Base-by-base conservation (phyloP, 2,888 invertebrate species). In the Priapulus caudatus region DNA sequence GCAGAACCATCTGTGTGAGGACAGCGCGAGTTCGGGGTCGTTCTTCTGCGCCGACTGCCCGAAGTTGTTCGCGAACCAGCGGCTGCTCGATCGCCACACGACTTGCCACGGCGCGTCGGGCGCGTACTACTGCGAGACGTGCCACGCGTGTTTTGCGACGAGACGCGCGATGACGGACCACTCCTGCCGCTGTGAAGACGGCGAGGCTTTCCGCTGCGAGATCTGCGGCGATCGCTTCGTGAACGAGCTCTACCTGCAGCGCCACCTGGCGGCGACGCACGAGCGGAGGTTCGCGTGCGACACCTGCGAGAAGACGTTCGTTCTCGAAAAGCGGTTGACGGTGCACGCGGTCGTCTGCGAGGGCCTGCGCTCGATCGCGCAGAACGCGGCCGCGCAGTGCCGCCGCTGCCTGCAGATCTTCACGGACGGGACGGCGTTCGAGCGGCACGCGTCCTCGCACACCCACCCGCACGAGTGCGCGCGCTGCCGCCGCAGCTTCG, bases 31-130 rank as follows among this genome's bases (percentile, higher is more conserved):
- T 33, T n/a, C 33, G 33, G 33, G 33, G 10, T 10, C 10, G 10
- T 58, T 55, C 52, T 57, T 47, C 19, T 73, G 73, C 58, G 56
- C 60, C 1, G 60, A 63, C 23, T 73, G 73, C 53, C 59, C 63
- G 16, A 75, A 73, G 54, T 60, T 63, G 2, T 78, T 77, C 60
- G 61, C 60, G 1, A 67, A 70, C 44, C 69, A 71, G 50, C 75
- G 74, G 58, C 73, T 74, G 56, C 64, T 78, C 10, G 68, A 67
- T 21, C 64, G 74, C 1, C 78, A 78, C 58, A 65, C 71, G 61
- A 64, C 67, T 2, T 69, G 69, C 56, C 74, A 74, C 55, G 71
- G 69, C 20, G 70, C 10, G 10, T 10, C 10, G n/a, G 33, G n/a
- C 10, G 62, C 23, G 58, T 58, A 50, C 10, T 58, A 50, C 10